Evolutionary conservation across 2,797 vertebrate genomes (phyloP).

Genomic region (Microctenopoma lineatum): DNA sequence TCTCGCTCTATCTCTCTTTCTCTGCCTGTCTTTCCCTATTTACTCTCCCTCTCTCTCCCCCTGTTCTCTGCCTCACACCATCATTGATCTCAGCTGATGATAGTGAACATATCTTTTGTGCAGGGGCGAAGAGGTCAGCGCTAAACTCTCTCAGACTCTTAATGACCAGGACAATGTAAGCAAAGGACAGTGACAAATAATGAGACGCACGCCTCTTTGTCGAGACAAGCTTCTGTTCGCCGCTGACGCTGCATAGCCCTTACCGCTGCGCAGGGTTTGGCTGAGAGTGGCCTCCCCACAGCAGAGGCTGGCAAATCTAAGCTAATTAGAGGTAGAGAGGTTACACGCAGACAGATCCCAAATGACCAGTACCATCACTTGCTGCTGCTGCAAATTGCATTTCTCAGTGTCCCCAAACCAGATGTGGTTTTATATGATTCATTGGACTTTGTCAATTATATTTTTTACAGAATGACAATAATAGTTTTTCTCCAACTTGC

Average conservation of each 20-base stretch:
- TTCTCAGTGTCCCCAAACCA: neutral
- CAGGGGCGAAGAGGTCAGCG: conserved; percentile 60
- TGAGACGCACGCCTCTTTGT: conserved; percentile 24
- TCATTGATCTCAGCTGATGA: conserved; percentile 65
- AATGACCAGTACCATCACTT: conserved; percentile 56
- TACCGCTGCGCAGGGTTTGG: conserved; percentile 18
- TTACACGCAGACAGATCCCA: conserved; percentile 38
- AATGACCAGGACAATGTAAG: conserved; percentile 48
- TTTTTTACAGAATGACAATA: neutral
- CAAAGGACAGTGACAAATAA: conserved; percentile 17
- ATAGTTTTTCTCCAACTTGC: neutral
- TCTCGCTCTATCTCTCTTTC: conserved; percentile 54
- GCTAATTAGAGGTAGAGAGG: conserved; percentile 57
- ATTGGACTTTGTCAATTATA: neutral
- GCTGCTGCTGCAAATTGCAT: conserved; percentile 10
- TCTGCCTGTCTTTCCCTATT: conserved; percentile 60
- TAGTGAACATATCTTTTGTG: conserved; percentile 59
- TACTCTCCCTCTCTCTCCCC: conserved; percentile 38
- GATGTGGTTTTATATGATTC: neutral
- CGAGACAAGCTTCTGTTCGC: conserved; percentile 7
- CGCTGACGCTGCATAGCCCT: conserved; percentile 7
- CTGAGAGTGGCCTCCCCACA: conserved; percentile 24
- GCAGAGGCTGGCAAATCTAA: conserved; percentile 57
- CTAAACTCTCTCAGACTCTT: conserved; percentile 57
- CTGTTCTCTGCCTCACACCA: conserved; percentile 41